These are phyloP conservation scores for Lagopus leucura DNA, from an alignment of 2,113 vertebrate genomes.

Conservation along the genomic window DNA sequence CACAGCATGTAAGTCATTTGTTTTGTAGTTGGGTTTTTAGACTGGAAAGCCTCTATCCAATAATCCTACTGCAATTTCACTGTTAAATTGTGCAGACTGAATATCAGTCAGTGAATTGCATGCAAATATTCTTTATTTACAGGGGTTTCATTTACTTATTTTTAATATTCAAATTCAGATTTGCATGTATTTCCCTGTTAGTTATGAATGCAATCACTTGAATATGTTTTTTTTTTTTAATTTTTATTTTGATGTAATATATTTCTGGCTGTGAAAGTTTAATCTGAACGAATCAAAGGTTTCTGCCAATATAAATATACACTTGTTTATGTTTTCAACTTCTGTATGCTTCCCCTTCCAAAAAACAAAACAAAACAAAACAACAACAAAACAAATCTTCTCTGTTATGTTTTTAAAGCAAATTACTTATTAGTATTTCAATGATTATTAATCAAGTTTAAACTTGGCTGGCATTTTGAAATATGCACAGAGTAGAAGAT, in stretches of 20 bases:
- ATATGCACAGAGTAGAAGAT: background rate
- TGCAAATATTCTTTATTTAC: background rate
- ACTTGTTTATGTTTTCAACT: background rate
- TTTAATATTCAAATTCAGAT: background rate
- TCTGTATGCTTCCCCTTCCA: background rate
- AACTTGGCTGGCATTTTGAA: background rate
- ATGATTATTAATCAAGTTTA: background rate
- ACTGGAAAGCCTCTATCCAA: background rate
- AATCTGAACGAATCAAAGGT: background rate
- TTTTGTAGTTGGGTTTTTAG: constrained; percentile 8
- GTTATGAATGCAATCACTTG: background rate
- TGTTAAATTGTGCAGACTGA: background rate
- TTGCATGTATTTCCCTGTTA: background rate
- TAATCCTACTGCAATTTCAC: constrained; percentile 6
- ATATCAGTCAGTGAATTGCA: background rate
- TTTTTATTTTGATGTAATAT: background rate
- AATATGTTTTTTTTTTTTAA: background rate
- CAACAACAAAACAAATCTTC: too few species aligned
- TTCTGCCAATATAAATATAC: background rate
- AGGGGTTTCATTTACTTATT: background rate
- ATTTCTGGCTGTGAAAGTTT: background rate
- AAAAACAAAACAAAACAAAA: background rate
- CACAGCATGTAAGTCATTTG: constrained; percentile 38
- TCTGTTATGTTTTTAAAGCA: background rate
- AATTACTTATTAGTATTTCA: background rate